Conservation (phyloP, 1,140 invertebrate genomes). For the Apis dorsata region DNA sequence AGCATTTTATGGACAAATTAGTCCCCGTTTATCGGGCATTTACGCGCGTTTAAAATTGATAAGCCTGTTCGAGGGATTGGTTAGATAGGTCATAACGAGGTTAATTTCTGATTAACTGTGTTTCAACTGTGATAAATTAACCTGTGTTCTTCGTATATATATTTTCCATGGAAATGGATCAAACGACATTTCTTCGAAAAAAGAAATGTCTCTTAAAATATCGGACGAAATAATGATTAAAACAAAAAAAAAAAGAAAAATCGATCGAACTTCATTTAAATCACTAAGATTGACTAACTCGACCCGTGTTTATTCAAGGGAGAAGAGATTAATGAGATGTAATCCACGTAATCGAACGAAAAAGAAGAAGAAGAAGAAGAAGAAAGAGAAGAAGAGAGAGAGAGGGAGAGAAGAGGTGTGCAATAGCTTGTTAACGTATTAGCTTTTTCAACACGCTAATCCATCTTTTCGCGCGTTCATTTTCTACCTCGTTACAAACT, state of each 20-base stretch:
- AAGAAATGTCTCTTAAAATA: too few species aligned
- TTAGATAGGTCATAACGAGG: constrained; percentile 22
- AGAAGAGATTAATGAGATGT: too few species aligned
- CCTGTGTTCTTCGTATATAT: too few species aligned
- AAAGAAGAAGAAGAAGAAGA: too few species aligned
- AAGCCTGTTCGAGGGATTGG: constrained; percentile 37
- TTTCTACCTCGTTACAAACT: constrained; percentile 30
- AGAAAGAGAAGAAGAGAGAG: too few species aligned
- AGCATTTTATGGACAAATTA: constrained; percentile 45
- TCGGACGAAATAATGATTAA: background rate
- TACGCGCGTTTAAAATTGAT: constrained; percentile 47
- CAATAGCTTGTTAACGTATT: background rate
- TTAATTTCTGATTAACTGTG: constrained; percentile 33
- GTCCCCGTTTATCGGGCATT: constrained; percentile 40
- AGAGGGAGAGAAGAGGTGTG: too few species aligned
- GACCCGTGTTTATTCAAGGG: too few species aligned
- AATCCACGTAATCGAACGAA: too few species aligned
- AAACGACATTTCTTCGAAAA: too few species aligned
- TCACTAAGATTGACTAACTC: too few species aligned
- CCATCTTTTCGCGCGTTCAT: constrained; percentile 9
- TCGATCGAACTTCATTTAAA: background rate
- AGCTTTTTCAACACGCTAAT: background rate
- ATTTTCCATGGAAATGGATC: too few species aligned
- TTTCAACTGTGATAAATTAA: constrained; percentile 16
- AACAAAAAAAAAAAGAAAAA: background rate